Conservation (phyloP, 2,888 invertebrate species). For the Abrostola tripartita region DNA sequence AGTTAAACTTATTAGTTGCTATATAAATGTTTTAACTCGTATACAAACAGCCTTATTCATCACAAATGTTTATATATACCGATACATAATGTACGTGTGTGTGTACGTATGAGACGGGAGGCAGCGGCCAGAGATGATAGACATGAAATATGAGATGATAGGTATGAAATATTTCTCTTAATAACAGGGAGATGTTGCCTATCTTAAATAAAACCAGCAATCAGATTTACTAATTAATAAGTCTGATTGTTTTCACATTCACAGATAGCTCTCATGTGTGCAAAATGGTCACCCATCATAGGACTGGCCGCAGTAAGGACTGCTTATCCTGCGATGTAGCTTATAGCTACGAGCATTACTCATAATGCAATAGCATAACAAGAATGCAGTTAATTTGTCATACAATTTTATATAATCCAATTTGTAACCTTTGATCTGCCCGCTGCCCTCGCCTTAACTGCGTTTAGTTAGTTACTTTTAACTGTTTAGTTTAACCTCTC, state of each 20-base stretch:
- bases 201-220: neutral
- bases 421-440: conserved; percentile 13
- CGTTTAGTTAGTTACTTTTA: conserved; percentile 48
- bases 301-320: too few species aligned
- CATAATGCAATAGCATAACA: neutral
- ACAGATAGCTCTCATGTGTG: too few species aligned
- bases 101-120: conserved; percentile 18
- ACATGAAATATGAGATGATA: neutral
- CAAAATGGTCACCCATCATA: too few species aligned
- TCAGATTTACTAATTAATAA: too few species aligned
- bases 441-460: conserved; percentile 16
- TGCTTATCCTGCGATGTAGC: neutral
- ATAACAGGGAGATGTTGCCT: too few species aligned
- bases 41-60: too few species aligned
- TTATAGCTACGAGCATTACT: too few species aligned
- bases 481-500: conserved; percentile 50
- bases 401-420: neutral
- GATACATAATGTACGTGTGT: conserved; percentile 19
- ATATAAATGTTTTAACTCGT: too few species aligned
- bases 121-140: conserved; percentile 17
- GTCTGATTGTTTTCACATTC: too few species aligned
- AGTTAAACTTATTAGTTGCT: too few species aligned
- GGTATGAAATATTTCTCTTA: neutral
- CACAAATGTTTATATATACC: too few species aligned
- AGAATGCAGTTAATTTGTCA: too few species aligned